phyloP scores from a whole-genome alignment of 2,888 invertebrate genomes.

The Tipula vernalis region DNA sequence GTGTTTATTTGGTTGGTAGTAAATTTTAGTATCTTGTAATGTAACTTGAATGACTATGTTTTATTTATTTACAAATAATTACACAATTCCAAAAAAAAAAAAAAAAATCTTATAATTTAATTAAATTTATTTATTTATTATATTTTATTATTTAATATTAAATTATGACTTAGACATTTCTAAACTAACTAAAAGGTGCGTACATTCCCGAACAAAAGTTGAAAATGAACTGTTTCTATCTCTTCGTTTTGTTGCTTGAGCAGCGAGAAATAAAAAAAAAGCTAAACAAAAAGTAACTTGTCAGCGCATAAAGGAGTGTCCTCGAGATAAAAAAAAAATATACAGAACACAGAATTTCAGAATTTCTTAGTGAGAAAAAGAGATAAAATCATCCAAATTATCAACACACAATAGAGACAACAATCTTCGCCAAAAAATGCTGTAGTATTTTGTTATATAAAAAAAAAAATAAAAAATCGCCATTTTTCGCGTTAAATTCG shows the following conservation, averaged over 20 bases:
- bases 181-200: conserved; percentile 19
- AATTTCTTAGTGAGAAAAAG: not conserved
- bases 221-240: conserved; percentile 18
- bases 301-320: conserved; percentile 9
- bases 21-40: not conserved
- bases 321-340: not conserved
- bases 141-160: not conserved
- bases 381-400: not conserved
- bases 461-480: not conserved
- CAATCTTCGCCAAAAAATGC: not conserved
- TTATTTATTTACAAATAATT: conserved; percentile 7
- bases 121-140: not conserved
- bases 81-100: not conserved
- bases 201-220: conserved; percentile 21
- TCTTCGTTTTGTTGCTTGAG: not conserved
- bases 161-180: conserved; percentile 19
- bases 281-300: not conserved
- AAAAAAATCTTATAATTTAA: not conserved
- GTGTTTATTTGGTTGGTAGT: not conserved
- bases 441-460: not conserved
- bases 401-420: not conserved
- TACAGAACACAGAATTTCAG: not conserved
- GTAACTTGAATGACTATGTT: not conserved
- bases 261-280: not conserved
- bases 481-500: not conserved